Evolutionary conservation across 2,113 vertebrate genomes (phyloP), one percentile per base, ranked within the genome.

Genomic region (Cyprinus carpio): DNA sequence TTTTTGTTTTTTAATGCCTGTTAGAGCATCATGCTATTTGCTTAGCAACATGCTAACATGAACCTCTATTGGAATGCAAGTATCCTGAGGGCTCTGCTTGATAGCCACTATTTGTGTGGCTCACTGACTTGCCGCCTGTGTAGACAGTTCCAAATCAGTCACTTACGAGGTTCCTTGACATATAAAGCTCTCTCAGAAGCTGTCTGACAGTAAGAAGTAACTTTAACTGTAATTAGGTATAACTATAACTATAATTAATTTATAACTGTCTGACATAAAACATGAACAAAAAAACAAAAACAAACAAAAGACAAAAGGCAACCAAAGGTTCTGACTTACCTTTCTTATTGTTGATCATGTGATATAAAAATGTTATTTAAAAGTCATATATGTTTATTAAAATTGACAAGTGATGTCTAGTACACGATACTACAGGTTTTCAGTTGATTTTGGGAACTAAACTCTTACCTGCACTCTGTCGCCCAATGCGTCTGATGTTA

Each of bases 131-230:
- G 74, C 74, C 8, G 6, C 25, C 25, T 76, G 46, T 54, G 74
- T 76, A 76, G 46, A 76, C 46, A 11, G 43, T 54, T 76, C 74
- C 74, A 76, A 20, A 76, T 76, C 74, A 76, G 74, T 76, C 74
- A 49, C 25, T 75, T 75, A 51, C 16, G 74, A 51, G 74, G 13
- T 49, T 75, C 46, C 74, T 29, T 76, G 46, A 51, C 46, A 20
- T 46, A 75, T 75, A 51, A 75, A 75, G 43, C n/a, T 75, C n/a
- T 51, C 43, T 69, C 29, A 71, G 67, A 71, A 23, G 15, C 27
- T 3, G 15, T 46, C 74, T 51, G 43, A 18, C 43, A 29, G 72
- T 49, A 16, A 16, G 46, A 27, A 18, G n/a, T 16, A n/a, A n/a
- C n/a, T n/a, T n/a, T n/a, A n/a, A n/a, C n/a, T n/a, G n/a, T n/a